Conservation (phyloP, 2,888 invertebrate species). For the Orthosia gothica region DNA sequence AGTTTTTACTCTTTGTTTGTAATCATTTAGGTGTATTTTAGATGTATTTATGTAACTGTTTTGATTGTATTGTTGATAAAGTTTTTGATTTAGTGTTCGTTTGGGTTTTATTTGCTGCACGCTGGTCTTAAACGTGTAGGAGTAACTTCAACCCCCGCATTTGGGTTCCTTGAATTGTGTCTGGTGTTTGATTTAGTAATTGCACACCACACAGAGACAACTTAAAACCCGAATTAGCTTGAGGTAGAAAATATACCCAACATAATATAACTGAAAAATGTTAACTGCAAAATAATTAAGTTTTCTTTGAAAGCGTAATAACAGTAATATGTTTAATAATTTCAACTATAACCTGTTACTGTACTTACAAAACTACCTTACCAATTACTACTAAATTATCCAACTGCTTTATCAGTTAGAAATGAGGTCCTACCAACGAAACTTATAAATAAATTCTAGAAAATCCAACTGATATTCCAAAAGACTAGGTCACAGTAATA, state of each 20-base stretch:
- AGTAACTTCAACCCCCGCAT: constrained; percentile 9
- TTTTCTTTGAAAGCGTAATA: neutral
- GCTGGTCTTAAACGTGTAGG: neutral
- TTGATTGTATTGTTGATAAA: constrained; percentile 53
- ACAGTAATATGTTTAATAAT: neutral
- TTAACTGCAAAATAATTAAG: neutral
- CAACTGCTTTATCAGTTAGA: constrained; percentile 12
- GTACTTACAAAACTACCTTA: constrained; percentile 1
- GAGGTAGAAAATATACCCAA: neutral
- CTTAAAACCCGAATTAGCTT: neutral
- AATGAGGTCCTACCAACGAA: constrained; percentile 22
- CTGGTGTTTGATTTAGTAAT: constrained; percentile 19
- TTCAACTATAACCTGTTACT: neutral
- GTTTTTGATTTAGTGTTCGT: constrained; percentile 24
- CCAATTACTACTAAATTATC: constrained; percentile 10
- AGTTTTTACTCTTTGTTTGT: constrained; percentile 58
- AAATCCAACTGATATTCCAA: constrained; percentile 38
- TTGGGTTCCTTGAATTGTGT: constrained; percentile 34
- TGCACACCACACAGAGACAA: neutral
- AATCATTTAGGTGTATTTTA: constrained; percentile 62
- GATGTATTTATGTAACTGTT: constrained; percentile 57
- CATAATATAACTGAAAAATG: neutral
- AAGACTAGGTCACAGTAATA: constrained; percentile 60
- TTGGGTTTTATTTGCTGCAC: neutral
- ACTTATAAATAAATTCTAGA: constrained; percentile 31